Evolutionary conservation across 1,140 invertebrate species (phyloP).

Genomic region (Drosophila pruinosa): DNA sequence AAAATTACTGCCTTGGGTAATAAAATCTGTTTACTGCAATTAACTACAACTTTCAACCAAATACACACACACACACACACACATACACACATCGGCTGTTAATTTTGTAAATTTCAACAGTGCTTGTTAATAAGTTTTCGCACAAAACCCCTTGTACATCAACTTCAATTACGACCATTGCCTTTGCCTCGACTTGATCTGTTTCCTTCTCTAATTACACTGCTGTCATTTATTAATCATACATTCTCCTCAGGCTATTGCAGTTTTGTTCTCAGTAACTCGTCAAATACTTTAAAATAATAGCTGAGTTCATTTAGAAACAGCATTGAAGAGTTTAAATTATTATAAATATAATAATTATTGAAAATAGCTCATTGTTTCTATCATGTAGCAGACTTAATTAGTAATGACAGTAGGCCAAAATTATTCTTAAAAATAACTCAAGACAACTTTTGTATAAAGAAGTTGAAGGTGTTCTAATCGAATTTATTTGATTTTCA

Average conservation of each 20-base stretch:
- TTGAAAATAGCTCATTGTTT: too few relatives aligned
- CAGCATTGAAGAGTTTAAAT: too few relatives aligned
- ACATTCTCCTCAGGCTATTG: neutral
- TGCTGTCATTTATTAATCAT: neutral
- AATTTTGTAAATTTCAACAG: slow-evolving; percentile 9
- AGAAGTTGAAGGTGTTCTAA: too few relatives aligned
- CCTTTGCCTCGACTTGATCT: neutral
- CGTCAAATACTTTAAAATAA: neutral
- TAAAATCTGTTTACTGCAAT: slow-evolving; percentile 30
- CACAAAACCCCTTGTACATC: neutral
- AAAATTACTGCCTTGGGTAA: slow-evolving; percentile 16
- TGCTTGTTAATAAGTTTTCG: slow-evolving; percentile 2
- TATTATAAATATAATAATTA: too few relatives aligned
- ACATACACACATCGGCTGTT: neutral
- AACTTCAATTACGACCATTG: neutral
- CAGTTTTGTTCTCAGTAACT: neutral
- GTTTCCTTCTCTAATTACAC: neutral
- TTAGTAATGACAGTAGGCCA: too few relatives aligned
- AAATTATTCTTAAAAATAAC: too few relatives aligned
- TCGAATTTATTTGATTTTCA: too few relatives aligned
- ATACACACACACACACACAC: neutral
- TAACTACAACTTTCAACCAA: slow-evolving; percentile 14
- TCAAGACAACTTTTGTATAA: too few relatives aligned
- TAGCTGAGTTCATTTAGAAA: too few relatives aligned
- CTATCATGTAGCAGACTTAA: too few relatives aligned